Conservation (phyloP, 64 coral and sea anemone genomes). For the Trachythela sp. region DNA sequence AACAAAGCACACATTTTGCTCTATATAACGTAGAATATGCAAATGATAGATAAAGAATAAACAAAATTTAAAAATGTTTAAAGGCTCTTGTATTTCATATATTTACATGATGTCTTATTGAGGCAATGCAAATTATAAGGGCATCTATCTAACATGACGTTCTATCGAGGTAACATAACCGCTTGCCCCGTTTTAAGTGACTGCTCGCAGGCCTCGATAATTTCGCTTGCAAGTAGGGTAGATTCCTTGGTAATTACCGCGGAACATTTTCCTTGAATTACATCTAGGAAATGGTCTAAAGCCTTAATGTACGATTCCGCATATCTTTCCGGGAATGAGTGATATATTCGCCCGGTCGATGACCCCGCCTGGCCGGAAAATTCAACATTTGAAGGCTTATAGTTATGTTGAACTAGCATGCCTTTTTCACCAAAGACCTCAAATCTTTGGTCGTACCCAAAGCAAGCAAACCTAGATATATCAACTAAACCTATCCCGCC, state of each 20-base stretch:
- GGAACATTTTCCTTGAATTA: constrained; percentile 51
- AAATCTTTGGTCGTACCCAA: constrained; percentile 75
- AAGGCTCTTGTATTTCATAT: too few relatives aligned
- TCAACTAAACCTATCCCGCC: constrained; percentile 70
- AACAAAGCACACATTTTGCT: too few relatives aligned
- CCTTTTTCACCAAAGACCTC: constrained; percentile 85
- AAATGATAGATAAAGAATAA: too few relatives aligned
- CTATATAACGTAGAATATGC: too few relatives aligned
- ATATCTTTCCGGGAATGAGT: constrained; percentile 68
- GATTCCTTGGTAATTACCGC: constrained; percentile 44
- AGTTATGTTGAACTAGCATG: constrained; percentile 68
- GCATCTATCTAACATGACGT: neutral
- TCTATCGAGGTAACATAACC: constrained; percentile 19
- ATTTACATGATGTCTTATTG: too few relatives aligned
- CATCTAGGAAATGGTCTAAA: constrained; percentile 75
- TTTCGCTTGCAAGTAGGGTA: constrained; percentile 40
- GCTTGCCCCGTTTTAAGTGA: constrained; percentile 55
- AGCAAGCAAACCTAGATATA: constrained; percentile 59
- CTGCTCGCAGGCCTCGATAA: constrained; percentile 66
- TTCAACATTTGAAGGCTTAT: neutral
- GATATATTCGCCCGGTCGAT: neutral
- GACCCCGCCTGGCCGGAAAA: constrained; percentile 37
- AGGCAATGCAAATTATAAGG: too few relatives aligned
- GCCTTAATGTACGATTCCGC: constrained; percentile 42
- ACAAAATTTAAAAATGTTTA: too few relatives aligned